Conservation (phyloP, 2,888 invertebrate species). For the Lithophane socia region DNA sequence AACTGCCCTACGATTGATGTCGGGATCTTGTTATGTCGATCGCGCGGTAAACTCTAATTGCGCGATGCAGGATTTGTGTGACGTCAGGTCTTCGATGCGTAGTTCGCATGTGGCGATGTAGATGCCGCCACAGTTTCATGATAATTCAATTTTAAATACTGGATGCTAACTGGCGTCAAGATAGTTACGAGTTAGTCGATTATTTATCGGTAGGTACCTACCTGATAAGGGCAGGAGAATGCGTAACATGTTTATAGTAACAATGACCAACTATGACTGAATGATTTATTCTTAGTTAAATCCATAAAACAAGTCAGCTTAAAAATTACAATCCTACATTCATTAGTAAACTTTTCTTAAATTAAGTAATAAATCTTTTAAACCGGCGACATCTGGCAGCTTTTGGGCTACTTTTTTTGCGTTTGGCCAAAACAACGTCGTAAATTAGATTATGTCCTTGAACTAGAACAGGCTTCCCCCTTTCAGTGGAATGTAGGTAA, state of each 20-base stretch:
- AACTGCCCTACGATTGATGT: no score
- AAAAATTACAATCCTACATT: background rate
- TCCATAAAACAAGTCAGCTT: background rate
- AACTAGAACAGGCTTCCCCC: constrained; percentile 13
- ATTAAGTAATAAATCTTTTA: constrained; percentile 45
- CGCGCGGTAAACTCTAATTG: no score
- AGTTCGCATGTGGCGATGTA: no score
- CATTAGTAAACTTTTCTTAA: constrained; percentile 10
- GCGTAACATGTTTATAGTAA: background rate
- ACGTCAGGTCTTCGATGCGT: no score
- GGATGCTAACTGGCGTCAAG: background rate
- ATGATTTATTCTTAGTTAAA: background rate
- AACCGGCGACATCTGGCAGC: constrained; percentile 45
- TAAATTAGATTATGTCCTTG: constrained; percentile 48
- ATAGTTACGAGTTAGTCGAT: background rate
- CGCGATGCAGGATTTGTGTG: no score
- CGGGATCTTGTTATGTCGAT: no score
- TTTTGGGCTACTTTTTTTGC: constrained; percentile 29
- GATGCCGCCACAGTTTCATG: background rate
- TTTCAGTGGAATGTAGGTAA: background rate
- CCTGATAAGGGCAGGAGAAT: background rate
- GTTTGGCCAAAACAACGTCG: constrained; percentile 50
- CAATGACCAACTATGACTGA: background rate
- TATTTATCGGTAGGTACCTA: background rate
- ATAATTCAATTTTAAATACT: background rate